These are phyloP conservation scores for Hippocampus abdominalis DNA, from an alignment of 2,113 vertebrate species.

Conservation along the genomic window DNA sequence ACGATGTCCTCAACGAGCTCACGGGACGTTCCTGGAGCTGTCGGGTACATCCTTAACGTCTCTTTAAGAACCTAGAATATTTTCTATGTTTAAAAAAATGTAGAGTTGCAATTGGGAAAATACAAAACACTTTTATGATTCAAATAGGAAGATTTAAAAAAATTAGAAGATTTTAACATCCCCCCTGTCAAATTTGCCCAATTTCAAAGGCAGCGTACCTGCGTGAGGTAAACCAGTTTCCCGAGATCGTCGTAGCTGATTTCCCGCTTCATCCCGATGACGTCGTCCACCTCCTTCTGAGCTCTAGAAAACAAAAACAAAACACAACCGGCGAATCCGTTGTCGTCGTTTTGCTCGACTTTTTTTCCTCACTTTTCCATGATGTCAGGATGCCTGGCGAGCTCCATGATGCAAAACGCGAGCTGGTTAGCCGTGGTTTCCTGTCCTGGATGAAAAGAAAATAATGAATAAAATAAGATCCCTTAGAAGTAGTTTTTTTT, in stretches of 20 bases:
- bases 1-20: conserved; percentile 68
- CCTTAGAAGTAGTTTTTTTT: too few species aligned
- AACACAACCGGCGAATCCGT: not conserved
- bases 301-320: conserved; percentile 56
- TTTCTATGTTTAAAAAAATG: too few species aligned
- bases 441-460: conserved; percentile 72
- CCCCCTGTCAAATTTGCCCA: too few species aligned
- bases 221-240: conserved; percentile 81
- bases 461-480: not conserved
- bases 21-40: conserved; percentile 74
- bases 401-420: conserved; percentile 84
- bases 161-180: too few species aligned
- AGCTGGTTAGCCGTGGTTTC: conserved; percentile 89
- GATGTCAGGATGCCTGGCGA: conserved; percentile 82
- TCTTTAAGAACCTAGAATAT: conserved; percentile 84
- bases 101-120: not conserved
- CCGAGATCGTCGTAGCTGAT: conserved; percentile 84
- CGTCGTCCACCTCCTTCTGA: conserved; percentile 83
- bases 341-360: not conserved
- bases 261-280: conserved; percentile 82
- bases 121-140: too few species aligned
- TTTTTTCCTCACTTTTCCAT: conserved; percentile 71
- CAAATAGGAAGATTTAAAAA: too few species aligned
- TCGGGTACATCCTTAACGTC: conserved; percentile 81
- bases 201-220: conserved; percentile 65